These are phyloP conservation scores for Oryzias woworae DNA, from an alignment of 2,113 vertebrate genomes.

Conservation along the genomic window DNA sequence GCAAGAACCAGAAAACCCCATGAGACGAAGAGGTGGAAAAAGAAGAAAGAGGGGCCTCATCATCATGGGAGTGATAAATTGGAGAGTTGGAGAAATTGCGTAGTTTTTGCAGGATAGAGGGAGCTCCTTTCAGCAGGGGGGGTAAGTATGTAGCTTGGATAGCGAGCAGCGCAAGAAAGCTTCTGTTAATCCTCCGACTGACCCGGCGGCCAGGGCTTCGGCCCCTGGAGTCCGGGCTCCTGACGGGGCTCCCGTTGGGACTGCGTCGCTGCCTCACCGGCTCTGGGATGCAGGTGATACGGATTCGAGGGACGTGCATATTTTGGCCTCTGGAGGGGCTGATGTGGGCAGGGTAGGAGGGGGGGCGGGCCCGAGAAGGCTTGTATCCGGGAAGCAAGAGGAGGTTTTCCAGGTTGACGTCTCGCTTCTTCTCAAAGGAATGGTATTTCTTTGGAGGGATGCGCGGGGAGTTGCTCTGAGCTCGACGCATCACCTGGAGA, in stretches of 20 bases:
- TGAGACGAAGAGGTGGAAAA: neutral
- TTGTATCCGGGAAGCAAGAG: constrained; percentile 59
- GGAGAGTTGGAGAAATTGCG: constrained; percentile 29
- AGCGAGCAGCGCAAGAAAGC: neutral
- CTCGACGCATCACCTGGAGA: constrained; percentile 74
- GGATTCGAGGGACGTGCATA: constrained; percentile 61
- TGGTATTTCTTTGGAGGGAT: constrained; percentile 77
- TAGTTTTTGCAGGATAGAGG: constrained; percentile 3
- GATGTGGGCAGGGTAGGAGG: constrained; percentile 68
- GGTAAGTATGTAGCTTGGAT: constrained; percentile 21
- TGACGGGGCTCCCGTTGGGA: constrained; percentile 31
- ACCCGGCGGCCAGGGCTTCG: constrained; percentile 69
- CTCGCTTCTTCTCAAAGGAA: constrained; percentile 62
- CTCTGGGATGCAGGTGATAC: constrained; percentile 62
- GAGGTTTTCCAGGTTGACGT: constrained; percentile 50
- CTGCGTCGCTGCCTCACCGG: neutral
- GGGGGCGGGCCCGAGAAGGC: constrained; percentile 51
- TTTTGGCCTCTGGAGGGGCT: constrained; percentile 48
- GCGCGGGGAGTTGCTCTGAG: constrained; percentile 81
- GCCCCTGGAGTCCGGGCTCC: constrained; percentile 49
- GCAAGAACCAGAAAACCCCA: neutral
- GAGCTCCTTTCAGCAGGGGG: neutral
- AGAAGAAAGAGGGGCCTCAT: neutral
- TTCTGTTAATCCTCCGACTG: constrained; percentile 44
- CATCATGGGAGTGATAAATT: constrained; percentile 5